Base-by-base conservation (phyloP, 2,888 invertebrate species). In the Diadegma fenestrale region DNA sequence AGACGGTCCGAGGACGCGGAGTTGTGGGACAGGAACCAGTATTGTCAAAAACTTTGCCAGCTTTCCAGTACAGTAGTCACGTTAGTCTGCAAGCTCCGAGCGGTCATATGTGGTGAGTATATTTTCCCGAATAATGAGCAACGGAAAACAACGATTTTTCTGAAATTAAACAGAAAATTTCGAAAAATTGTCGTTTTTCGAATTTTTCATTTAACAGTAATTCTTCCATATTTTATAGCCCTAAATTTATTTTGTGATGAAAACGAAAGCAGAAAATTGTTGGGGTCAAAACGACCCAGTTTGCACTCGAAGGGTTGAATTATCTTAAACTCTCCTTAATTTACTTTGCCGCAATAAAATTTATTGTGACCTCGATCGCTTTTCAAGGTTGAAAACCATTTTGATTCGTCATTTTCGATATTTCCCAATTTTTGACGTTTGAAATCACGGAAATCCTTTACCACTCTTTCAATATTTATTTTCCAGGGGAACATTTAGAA, bases 21-120 rank as follows among this genome's bases (percentile, higher is more conserved):
- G 99, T 99, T 72, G 99, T 99, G n/a, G 99, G 99, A 0, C 98
- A 99, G 95, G 99, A 99, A 95, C 99, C 99, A 61, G 96, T 98
- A 86, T 95, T 99, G 82, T 98, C 98, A 64, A 96, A 97, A 85
- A 95, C 96, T 86, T 95, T 97, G 89, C 99, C 99, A 83, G 99
- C 99, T 90, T 99, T 99, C 95, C 99, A 99, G 94, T 99, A 99
- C 94, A 98, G 98, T 94, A 99, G 98, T 94, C 99, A 99, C 94
- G 99, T 99, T 77, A 98, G 98, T 90, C 95, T 99, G 88, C 99
- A 99, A 95, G 98, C 99, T 80, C 98, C 99, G 58, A 98, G 98
- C 93, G 99, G 99, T 10, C 99, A 99, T 92, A 98, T 99, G 98
- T 99, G 99, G 99, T 98, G 93, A 94, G 95, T 92, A 58, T 45